Conservation (phyloP, 1,140 invertebrate genomes). For the Theocolax elegans region DNA sequence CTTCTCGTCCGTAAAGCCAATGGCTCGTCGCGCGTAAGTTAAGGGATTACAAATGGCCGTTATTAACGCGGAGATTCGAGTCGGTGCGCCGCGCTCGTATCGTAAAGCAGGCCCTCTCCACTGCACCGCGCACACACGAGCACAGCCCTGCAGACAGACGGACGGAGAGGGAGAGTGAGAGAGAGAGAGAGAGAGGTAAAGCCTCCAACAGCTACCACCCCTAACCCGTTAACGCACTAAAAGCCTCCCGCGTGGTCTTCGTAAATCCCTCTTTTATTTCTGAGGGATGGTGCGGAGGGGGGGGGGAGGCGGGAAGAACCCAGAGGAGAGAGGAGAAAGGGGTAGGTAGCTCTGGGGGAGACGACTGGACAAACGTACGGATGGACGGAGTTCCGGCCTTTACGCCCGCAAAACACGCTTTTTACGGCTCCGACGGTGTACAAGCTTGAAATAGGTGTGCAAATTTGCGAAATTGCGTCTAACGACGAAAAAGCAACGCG, state of each 20-base stretch:
- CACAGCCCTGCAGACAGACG: too few species aligned
- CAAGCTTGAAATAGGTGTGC: not conserved
- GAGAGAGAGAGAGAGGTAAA: too few species aligned
- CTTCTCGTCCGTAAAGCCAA: slow-evolving; percentile 23
- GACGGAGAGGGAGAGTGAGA: too few species aligned
- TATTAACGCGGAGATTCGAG: slow-evolving; percentile 31
- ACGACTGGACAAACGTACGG: too few species aligned
- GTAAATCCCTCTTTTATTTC: slow-evolving; percentile 40
- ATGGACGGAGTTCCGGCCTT: too few species aligned
- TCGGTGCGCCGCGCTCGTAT: slow-evolving; percentile 13
- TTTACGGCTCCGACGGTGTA: too few species aligned
- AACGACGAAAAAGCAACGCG: slow-evolving; percentile 9
- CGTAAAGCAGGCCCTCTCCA: too few species aligned
- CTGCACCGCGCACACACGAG: too few species aligned
- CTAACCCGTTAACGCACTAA: slow-evolving; percentile 14
- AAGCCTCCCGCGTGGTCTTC: not conserved
- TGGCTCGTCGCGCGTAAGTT: slow-evolving; percentile 11
- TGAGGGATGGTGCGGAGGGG: not conserved
- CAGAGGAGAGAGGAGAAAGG: not conserved
- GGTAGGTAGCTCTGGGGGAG: too few species aligned
- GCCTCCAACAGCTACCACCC: too few species aligned
- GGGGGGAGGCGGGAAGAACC: too few species aligned
- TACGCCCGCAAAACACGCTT: not conserved
- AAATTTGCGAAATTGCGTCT: slow-evolving; percentile 39
- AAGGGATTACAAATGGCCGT: slow-evolving; percentile 28